phyloP scores from a whole-genome alignment of 1,140 invertebrate species.

The Papilio polyxenes region DNA sequence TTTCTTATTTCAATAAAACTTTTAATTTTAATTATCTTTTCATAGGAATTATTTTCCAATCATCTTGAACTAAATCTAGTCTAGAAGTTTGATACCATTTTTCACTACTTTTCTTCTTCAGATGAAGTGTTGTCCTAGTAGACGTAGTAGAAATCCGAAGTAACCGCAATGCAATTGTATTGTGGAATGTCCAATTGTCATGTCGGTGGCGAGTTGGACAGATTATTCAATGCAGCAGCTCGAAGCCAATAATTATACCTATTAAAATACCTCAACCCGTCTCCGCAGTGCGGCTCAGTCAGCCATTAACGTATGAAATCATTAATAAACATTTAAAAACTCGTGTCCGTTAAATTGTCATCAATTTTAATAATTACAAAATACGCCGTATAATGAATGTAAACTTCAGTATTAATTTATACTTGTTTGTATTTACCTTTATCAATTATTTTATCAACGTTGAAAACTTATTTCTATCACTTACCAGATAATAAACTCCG shows the following conservation, averaged over 20 bases:
- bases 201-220: neutral
- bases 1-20: no score
- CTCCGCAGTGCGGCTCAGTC: neutral
- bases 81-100: no score
- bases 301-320: neutral
- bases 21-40: no score
- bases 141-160: neutral
- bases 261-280: constrained; percentile 12
- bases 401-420: no score
- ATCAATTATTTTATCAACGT: neutral
- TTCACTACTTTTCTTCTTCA: no score
- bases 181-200: neutral
- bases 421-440: no score
- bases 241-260: neutral
- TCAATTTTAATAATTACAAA: no score
- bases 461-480: constrained; percentile 60
- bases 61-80: no score
- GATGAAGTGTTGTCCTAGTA: neutral
- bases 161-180: constrained; percentile 4
- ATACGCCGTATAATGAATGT: no score
- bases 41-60: no score
- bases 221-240: constrained; percentile 4
- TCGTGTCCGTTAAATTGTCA: neutral
- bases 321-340: neutral
- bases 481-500: constrained; percentile 97